Percentiles rank a stretch among this genome's conserved stretches.
Conservation (phyloP, 1,140 invertebrate species). For the Adoxophyes honmai region DNA sequence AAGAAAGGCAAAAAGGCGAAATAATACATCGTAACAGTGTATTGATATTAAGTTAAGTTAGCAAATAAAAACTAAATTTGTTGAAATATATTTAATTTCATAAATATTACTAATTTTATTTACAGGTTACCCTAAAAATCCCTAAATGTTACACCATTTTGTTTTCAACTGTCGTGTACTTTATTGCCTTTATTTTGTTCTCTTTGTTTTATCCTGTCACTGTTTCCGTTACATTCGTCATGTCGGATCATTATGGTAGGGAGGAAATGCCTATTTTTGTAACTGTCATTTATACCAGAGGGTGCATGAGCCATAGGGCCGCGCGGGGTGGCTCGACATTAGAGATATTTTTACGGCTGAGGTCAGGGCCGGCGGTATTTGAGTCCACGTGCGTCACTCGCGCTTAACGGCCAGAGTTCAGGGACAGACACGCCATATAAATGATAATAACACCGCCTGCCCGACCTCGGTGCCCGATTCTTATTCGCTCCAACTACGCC, state of each 20-base stretch:
- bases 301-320: not conserved
- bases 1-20: constrained; percentile 56
- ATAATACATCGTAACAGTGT: constrained; percentile 18
- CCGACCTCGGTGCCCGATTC: constrained; percentile 66
- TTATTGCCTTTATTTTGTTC: no score
- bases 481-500: constrained; percentile 62
- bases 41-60: not conserved
- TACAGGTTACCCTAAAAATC: no score
- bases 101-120: no score
- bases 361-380: constrained; percentile 45
- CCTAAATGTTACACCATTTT: no score
- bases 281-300: not conserved
- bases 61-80: not conserved
- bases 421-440: constrained; percentile 62
- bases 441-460: constrained; percentile 62
- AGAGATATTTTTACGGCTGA: constrained; percentile 45
- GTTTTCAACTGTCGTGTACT: no score
- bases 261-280: no score
- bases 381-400: constrained; percentile 61
- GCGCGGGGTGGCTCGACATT: constrained; percentile 22
- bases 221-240: no score
- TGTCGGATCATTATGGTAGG: no score
- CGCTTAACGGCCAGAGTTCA: constrained; percentile 53
- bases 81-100: not conserved
- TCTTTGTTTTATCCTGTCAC: no score